Conservation (phyloP, 2,888 invertebrate genomes). For the Tanypteryx hageni region DNA sequence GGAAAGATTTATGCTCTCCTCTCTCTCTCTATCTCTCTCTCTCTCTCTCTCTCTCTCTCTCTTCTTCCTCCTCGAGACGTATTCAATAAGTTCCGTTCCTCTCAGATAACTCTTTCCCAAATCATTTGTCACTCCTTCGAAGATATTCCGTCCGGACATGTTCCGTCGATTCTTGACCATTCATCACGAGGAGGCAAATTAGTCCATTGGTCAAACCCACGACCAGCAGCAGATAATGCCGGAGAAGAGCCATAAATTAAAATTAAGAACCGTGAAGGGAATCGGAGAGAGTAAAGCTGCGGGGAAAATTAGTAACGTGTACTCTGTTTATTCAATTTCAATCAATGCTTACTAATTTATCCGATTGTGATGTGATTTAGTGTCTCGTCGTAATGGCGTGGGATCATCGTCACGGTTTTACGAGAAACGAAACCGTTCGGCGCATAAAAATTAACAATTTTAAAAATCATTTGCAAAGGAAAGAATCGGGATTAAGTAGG, state of each 20-base stretch:
- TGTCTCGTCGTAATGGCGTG: too few species aligned
- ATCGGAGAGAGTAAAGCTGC: neutral
- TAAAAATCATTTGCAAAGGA: too few species aligned
- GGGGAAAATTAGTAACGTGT: too few species aligned
- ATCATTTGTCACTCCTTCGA: constrained; percentile 30
- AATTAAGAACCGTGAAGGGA: neutral
- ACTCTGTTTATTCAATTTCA: too few species aligned
- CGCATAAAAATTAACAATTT: too few species aligned
- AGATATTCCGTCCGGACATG: neutral
- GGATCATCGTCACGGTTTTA: too few species aligned
- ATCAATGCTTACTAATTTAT: too few species aligned
- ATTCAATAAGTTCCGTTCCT: neutral
- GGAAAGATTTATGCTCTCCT: neutral
- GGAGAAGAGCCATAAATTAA: neutral
- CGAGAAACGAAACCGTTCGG: too few species aligned
- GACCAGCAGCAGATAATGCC: constrained; percentile 7
- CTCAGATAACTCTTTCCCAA: constrained; percentile 21
- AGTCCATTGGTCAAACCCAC: constrained; percentile 22
- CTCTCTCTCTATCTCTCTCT: neutral
- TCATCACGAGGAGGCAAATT: constrained; percentile 30
- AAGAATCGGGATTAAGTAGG: too few species aligned
- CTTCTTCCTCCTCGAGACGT: neutral
- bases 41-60: neutral
- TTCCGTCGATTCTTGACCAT: neutral
- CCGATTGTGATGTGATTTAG: too few species aligned